These are phyloP conservation scores for Pimpla rufipes DNA, from an alignment of 2,888 invertebrate genomes.

Conservation along the genomic window DNA sequence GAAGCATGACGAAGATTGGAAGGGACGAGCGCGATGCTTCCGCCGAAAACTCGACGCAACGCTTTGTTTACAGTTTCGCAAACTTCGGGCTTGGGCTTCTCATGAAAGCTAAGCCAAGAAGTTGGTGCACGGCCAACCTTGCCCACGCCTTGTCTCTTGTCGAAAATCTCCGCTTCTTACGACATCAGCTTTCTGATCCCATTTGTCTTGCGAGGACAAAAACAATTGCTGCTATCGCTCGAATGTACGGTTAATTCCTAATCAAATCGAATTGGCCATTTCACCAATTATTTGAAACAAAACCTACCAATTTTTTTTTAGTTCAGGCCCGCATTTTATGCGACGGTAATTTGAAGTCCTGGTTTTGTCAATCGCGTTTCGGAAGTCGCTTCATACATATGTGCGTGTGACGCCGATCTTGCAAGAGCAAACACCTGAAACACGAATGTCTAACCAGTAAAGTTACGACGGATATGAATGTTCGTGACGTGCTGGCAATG, in stretches of 20 bases:
- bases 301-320: too few relatives aligned
- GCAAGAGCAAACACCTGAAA: slow-evolving; percentile 22
- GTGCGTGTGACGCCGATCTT: neutral
- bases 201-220: neutral
- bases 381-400: neutral
- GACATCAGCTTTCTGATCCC: neutral
- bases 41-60: slow-evolving; percentile 19
- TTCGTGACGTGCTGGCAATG: neutral
- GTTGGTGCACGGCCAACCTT: neutral
- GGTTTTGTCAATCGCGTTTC: neutral
- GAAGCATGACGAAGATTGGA: neutral
- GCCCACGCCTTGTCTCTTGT: neutral
- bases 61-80: slow-evolving; percentile 36
- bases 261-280: neutral
- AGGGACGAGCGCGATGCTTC: neutral
- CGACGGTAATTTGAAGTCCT: too few relatives aligned
- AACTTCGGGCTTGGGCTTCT: slow-evolving; percentile 24
- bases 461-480: slow-evolving; percentile 14
- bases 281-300: neutral
- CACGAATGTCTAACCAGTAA: slow-evolving; percentile 14
- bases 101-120: slow-evolving; percentile 23
- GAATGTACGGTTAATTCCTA: neutral
- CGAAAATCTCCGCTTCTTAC: neutral
- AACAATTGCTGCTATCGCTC: slow-evolving; percentile 2
- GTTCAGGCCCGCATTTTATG: too few relatives aligned